Conservation (phyloP, 2,113 vertebrate genomes). For the Bolborhynchus lineola region DNA sequence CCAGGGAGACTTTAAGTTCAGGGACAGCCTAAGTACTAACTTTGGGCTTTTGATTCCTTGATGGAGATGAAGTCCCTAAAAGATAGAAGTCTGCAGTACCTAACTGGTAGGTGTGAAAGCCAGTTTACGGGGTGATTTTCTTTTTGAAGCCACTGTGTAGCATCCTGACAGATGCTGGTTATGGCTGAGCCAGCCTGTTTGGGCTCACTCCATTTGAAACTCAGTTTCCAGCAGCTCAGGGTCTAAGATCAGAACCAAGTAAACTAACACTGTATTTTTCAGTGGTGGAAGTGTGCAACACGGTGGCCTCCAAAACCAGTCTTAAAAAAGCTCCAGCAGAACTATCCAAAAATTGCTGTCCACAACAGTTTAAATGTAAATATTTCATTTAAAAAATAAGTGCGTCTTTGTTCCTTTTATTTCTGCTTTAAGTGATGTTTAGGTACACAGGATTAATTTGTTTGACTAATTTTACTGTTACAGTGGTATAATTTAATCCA, state of each 20-base stretch:
- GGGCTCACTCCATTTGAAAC: neutral
- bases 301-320: neutral
- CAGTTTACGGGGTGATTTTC: neutral
- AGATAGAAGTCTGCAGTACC: neutral
- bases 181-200: accelerated
- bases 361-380: neutral
- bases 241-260: neutral
- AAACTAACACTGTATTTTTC: neutral
- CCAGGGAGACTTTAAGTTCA: neutral
- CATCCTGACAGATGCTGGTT: neutral
- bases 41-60: neutral
- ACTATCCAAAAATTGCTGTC: neutral
- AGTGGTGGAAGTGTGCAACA: neutral
- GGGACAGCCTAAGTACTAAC: neutral
- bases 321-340: neutral
- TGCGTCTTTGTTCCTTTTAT: neutral
- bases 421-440: neutral
- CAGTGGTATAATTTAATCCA: constrained; percentile 51
- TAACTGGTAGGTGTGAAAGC: neutral
- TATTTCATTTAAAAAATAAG: neutral
- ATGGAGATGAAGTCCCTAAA: neutral
- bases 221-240: neutral
- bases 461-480: constrained; percentile 33
- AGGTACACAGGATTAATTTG: neutral
- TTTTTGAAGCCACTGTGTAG: neutral